Base-by-base conservation (phyloP, 2,797 vertebrate genomes). In the Mus spretus region DNA sequence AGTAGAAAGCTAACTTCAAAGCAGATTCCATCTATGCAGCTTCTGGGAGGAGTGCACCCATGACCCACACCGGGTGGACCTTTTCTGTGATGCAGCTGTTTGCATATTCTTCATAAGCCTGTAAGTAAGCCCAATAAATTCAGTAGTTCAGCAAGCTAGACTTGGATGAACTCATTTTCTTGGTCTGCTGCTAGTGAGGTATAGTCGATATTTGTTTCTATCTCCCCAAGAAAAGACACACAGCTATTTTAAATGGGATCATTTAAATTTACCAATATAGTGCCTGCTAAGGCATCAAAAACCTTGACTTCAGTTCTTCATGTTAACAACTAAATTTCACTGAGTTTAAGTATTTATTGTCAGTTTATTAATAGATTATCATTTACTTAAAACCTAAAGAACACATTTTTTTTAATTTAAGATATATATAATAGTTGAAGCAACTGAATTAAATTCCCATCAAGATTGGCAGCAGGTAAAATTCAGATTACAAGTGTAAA, bases 361-460 rank as follows among this genome's bases (percentile, higher is more conserved):
- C 9, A 94, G n/a, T 63, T 72, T 57, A 55, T 80, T 44, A 86
- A 79, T 31, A 6, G 22, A 72, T 72, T 61, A n/a, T 65, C 70
- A 47, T 85, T 93, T 61, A 84, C 37, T 28, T 89, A 70, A 83
- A 90, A 65, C 40, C 47, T 78, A 93, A 94, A 92, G 3, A 74
- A 85, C 34, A 26, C 50, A 5, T 47, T 53, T 37, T 90, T 91
- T 61, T 59, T 22, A 22, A 84, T 11, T 92, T 82, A 89, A 85
- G 20, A 59, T 55, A 10, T 12, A 88, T 57, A 65, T 55, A 96
- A 88, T 24, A 40, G 44, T 59, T 92, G 47, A 37, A 24, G 7
- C 53, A n/a, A 13, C 92, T 50, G n/a, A 88, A 82, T 81, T 81
- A 95, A 79, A 84, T 74, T 11, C 22, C 15, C 63, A 67, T 19